phyloP scores from a whole-genome alignment of 2,113 vertebrate genomes.

The Rhabdomys dilectus region DNA sequence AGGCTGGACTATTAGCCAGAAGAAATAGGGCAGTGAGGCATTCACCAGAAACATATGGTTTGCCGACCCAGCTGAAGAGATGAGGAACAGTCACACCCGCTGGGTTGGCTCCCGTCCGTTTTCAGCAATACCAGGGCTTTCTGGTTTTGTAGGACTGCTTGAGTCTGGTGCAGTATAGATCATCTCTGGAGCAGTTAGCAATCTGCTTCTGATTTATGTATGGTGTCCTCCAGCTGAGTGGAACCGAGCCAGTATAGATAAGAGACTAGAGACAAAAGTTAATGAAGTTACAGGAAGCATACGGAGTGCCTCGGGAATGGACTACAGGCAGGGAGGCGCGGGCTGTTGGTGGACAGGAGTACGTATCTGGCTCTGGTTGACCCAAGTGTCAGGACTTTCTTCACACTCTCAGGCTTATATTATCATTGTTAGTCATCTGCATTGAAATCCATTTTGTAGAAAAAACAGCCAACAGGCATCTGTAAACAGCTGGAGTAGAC shows the following conservation, averaged over 20 bases:
- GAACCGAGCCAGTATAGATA: not conserved
- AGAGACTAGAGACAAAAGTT: not conserved
- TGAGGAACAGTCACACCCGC: not conserved
- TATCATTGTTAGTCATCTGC: not conserved
- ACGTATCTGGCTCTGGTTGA: not conserved
- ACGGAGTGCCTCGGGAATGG: not conserved
- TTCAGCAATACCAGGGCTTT: not conserved
- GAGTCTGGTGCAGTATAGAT: not conserved
- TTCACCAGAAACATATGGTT: not conserved
- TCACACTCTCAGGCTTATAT: not conserved
- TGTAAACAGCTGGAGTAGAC: not conserved
- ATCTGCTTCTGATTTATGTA: not conserved
- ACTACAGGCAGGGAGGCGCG: not conserved
- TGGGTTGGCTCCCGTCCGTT: not conserved
- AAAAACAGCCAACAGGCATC: not conserved
- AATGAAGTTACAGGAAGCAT: not conserved
- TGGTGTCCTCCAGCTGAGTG: not conserved
- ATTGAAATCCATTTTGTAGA: not conserved
- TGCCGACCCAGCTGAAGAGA: not conserved
- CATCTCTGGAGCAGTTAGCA: not conserved
- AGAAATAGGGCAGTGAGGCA: not conserved
- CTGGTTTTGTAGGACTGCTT: not conserved
- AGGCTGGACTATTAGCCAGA: not conserved
- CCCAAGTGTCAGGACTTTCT: not conserved
- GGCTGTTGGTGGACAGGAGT: not conserved